phyloP scores from a whole-genome alignment of 2,888 invertebrate species.

The Parnassius orleans region DNA sequence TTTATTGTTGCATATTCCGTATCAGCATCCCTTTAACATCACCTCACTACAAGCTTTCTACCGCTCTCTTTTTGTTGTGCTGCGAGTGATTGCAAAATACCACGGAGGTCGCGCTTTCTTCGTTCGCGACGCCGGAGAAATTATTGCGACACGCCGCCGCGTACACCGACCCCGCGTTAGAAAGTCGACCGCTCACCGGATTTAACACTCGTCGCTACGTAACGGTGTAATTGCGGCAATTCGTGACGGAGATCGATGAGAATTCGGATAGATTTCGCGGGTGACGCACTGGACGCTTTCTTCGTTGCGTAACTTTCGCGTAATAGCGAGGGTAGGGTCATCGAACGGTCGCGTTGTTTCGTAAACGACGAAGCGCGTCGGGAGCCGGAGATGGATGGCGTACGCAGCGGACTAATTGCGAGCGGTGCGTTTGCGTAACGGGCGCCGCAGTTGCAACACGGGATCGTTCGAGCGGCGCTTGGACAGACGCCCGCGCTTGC shows the following conservation, averaged over 20 bases:
- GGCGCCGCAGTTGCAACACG: constrained; percentile 76
- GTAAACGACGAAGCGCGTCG: constrained; percentile 48
- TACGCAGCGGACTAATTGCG: constrained; percentile 24
- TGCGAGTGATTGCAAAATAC: constrained; percentile 74
- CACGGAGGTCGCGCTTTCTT: constrained; percentile 80
- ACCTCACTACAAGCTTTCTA: constrained; percentile 13
- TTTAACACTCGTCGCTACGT: constrained; percentile 70
- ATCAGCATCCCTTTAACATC: background rate
- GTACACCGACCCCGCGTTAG: constrained; percentile 80
- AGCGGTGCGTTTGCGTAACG: constrained; percentile 71
- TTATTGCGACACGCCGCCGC: constrained; percentile 77
- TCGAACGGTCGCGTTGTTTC: constrained; percentile 61
- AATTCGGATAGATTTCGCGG: constrained; percentile 74
- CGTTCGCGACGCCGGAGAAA: constrained; percentile 78
- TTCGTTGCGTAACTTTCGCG: constrained; percentile 75
- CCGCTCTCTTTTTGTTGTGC: constrained; percentile 28
- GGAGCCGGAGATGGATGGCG: constrained; percentile 34
- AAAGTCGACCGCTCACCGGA: constrained; percentile 80
- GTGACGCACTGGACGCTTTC: constrained; percentile 74
- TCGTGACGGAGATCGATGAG: constrained; percentile 69
- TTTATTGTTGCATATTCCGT: constrained; percentile 21
- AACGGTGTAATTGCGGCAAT: constrained; percentile 77
- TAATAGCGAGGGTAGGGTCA: constrained; percentile 70
- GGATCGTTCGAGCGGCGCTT: constrained; percentile 64
- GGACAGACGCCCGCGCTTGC: constrained; percentile 78